A percentile compares a stretch with the other conserved stretches of the same genome.
Evolutionary conservation across 2,113 vertebrate genomes (phyloP).

Genomic region (Sinocyclocheilus rhinocerous): DNA sequence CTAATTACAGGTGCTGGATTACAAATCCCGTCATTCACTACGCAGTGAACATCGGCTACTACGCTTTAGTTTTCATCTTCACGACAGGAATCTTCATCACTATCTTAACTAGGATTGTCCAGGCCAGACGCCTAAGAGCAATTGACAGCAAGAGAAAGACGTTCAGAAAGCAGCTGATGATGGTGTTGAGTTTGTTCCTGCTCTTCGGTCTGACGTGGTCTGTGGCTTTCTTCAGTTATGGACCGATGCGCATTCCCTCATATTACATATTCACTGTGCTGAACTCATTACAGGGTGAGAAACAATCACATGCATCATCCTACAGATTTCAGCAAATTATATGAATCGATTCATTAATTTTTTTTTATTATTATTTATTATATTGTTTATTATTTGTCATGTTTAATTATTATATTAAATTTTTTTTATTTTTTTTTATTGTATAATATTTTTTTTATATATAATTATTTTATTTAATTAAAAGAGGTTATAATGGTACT

Average conservation of each 20-base stretch:
- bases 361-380: too few species aligned
- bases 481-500: too few species aligned
- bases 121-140: not conserved
- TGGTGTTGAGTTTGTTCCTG: constrained; percentile 54
- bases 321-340: too few species aligned
- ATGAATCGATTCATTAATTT: too few species aligned
- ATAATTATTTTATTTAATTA: too few species aligned
- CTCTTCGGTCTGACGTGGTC: constrained; percentile 67
- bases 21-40: constrained; percentile 52
- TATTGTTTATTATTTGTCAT: too few species aligned
- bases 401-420: too few species aligned
- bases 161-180: not conserved
- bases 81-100: constrained; percentile 41
- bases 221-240: constrained; percentile 65
- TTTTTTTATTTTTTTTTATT: not conserved
- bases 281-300: constrained; percentile 68
- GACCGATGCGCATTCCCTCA: not conserved
- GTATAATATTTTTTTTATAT: too few species aligned
- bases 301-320: not conserved
- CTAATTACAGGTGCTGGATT: constrained; percentile 66
- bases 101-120: constrained; percentile 13
- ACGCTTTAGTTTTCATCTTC: constrained; percentile 60
- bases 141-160: not conserved
- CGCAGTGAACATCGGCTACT: constrained; percentile 60
- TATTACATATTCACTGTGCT: constrained; percentile 48